Evolutionary conservation across 2,113 vertebrate genomes (phyloP), one percentile per base, ranked within the genome.

Genomic region (Clupea harengus): DNA sequence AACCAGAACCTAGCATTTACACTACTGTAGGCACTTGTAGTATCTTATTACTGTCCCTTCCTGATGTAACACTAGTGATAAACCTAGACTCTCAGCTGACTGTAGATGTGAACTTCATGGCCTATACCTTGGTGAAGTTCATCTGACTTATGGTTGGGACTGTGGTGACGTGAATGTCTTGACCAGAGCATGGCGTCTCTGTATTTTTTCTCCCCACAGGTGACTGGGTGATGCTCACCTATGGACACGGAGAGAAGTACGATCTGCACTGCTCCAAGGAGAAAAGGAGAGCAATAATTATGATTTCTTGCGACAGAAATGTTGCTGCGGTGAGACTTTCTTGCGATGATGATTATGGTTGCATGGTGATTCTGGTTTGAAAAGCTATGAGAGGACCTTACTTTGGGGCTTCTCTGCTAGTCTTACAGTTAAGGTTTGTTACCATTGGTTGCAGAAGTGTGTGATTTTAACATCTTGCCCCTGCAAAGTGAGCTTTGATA

Each of bases 221-320:
- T 94, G 96, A 98, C 84, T 99, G 97, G 97, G 96, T 99, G 92
- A 94, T 99, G 94, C 92, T 99, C 81, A 95, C 95, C 87, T 99
- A 99, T 89, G 93, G 87, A 85, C 92, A 94, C 0, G 97, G 97
- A 4, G 95, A 97, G 0, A 86, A 81, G 9, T 99, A 98, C 22
- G 92, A 93, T 80, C 64, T 0, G 0, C 97, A 97, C 92, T 99
- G 98, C 87, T 90, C 89, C 28, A 80, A 86, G 3, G 96, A 97
- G 90, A 86, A 86, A 7, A 96, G 97, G 32, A 96, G 90, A 83
- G 97, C 97, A 49, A 93, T 96, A 46, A 88, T 99, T 87, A 98
- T 99, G 97, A 97, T 99, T 91, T 98, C 95, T 81, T 99, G 98
- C 91, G 94, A 95, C 88, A 94, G 89, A 82, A 93, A 93, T 49